A percentile compares a stretch with the other conserved stretches of the same genome.
Conservation (phyloP, 2,113 vertebrate genomes). For the Ptyas mucosa region DNA sequence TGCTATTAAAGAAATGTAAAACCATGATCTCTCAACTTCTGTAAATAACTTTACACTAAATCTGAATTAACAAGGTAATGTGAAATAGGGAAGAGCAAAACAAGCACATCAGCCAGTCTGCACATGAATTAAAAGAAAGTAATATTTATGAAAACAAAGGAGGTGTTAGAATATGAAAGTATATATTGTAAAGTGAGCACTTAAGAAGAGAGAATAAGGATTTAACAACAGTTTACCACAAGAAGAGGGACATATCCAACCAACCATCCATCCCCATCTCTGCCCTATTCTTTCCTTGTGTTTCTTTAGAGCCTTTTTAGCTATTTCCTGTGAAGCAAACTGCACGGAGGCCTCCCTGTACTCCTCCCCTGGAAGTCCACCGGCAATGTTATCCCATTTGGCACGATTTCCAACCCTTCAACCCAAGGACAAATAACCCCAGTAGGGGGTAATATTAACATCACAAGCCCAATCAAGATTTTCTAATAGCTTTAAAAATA, state of each 20-base stretch:
- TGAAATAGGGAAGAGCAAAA: too few species aligned
- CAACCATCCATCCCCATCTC: slow-evolving; percentile 99
- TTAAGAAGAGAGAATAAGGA: slow-evolving; percentile 80
- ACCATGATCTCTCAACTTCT: too few species aligned
- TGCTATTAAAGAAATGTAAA: too few species aligned
- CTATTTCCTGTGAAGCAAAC: slow-evolving; percentile 99
- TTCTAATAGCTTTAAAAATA: slow-evolving; percentile 83
- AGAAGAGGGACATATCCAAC: slow-evolving; percentile 99
- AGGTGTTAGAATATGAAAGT: slow-evolving; percentile 15
- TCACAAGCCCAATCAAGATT: slow-evolving; percentile 46
- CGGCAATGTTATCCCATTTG: slow-evolving; percentile 99
- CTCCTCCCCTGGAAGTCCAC: slow-evolving; percentile 99
- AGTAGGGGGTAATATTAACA: too few species aligned
- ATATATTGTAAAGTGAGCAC: slow-evolving; percentile 18
- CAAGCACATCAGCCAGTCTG: too few species aligned
- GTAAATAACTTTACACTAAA: too few species aligned
- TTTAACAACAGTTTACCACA: slow-evolving; percentile 90
- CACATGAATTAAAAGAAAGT: too few species aligned
- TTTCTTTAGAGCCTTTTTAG: slow-evolving; percentile 99
- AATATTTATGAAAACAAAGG: neutral
- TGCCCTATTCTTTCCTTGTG: slow-evolving; percentile 99
- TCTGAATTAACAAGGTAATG: too few species aligned
- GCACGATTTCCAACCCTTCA: slow-evolving; percentile 98
- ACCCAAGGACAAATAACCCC: too few species aligned
- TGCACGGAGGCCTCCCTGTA: slow-evolving; percentile 99